Evolutionary conservation across 2,888 invertebrate genomes (phyloP), one percentile per base, ranked within the genome.

Genomic region (Chorisops tibialis): DNA sequence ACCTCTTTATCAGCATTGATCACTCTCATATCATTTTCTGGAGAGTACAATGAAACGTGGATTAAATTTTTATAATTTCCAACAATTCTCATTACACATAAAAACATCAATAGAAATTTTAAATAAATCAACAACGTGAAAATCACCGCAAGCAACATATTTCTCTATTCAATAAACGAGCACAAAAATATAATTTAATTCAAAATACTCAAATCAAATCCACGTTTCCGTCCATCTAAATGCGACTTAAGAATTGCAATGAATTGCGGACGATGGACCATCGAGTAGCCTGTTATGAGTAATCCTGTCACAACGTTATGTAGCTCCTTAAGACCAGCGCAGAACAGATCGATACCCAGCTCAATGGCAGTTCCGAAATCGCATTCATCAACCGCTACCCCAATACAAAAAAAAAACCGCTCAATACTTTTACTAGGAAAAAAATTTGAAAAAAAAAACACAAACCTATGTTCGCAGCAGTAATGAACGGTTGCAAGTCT

Each of bases 321-420:
- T 16, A 96, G 81, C 64, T 83, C 81, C 51, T 82, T 79, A 58
- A 85, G 76, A 0, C 93, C 91, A 62, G 86, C 89, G 65, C 86
- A 86, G 73, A 96, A 92, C 50, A 97, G 78, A 75, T 92, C 87
- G 67, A 93, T 85, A 0, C 94, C 96, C 38, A 92, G 80, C 76
- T 97, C 96, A 2, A 97, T 76, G 0, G 93, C 90, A 59, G 93
- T 94, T 0, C 96, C 97, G 78, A 94, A 96, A 75, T 97, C 96
- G 73, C 91, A 90, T 75, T 98, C 97, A 73, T 97, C 97, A 61
- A 91, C 87, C 0, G 96, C 97, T 63, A 73, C 30, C 7, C 30
- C 30, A 30, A n/a, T n/a, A n/a, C n/a, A 54, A 24, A 45, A 14
- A 14, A 54, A 21, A n/a, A 12, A 24, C 7, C 18, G 16, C 5